These are phyloP conservation scores for Athene cunicularia DNA, from an alignment of 2,113 vertebrate genomes.

Conservation along the genomic window DNA sequence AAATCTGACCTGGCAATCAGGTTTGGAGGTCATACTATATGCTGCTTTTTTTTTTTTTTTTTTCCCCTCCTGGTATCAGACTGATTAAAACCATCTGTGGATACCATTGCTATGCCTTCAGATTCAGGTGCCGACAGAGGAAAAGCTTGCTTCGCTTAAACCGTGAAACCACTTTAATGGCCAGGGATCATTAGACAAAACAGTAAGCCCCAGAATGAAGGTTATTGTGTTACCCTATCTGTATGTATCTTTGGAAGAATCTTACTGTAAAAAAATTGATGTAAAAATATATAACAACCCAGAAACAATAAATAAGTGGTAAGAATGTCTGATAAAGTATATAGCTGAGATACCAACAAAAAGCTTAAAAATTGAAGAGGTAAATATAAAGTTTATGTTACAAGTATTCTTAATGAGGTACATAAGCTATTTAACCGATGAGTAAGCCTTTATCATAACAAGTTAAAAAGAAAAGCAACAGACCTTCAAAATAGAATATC, in stretches of 20 bases:
- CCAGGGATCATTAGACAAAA: neutral
- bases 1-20: neutral
- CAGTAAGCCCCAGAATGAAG: neutral
- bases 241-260: neutral
- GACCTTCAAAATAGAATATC: neutral
- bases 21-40: neutral
- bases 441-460: neutral
- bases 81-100: constrained; percentile 2
- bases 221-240: neutral
- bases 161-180: neutral
- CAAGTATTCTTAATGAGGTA: neutral
- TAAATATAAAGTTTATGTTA: neutral
- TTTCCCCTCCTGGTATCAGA: neutral
- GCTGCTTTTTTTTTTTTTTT: neutral
- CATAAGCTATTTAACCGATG: neutral
- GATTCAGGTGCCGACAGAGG: neutral
- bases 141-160: neutral
- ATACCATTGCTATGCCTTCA: neutral
- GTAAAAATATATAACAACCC: neutral
- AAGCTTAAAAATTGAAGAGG: neutral
- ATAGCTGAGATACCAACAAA: neutral
- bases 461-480: neutral
- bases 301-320: neutral
- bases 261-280: neutral
- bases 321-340: neutral